Evolutionary conservation across 2,888 invertebrate genomes (phyloP).

Genomic region (Pseudococcus jackbeardsleyi): DNA sequence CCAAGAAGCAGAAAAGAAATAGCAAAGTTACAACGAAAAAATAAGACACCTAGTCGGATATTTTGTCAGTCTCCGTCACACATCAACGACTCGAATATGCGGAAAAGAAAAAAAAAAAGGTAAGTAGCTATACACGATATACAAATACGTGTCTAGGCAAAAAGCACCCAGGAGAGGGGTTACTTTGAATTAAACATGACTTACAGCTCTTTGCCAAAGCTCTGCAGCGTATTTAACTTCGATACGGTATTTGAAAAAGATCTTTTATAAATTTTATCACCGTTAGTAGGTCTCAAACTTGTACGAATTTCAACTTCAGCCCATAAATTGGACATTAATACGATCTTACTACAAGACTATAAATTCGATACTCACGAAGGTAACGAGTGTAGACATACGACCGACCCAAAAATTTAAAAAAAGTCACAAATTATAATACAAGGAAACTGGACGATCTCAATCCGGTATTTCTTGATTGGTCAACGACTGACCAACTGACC

Average conservation of each 20-base stretch:
- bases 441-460: too few relatives aligned
- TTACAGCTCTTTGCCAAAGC: not conserved
- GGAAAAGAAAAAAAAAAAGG: not conserved
- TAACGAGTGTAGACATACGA: too few relatives aligned
- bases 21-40: not conserved
- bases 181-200: conserved; percentile 11
- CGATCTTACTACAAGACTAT: too few relatives aligned
- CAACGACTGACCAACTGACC: too few relatives aligned
- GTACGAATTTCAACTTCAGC: too few relatives aligned
- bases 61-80: not conserved
- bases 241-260: not conserved
- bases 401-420: too few relatives aligned
- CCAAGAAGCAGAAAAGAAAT: not conserved
- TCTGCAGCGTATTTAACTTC: not conserved
- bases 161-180: not conserved
- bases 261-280: not conserved
- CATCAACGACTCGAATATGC: not conserved
- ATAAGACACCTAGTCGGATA: not conserved
- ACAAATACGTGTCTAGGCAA: not conserved
- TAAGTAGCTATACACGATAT: not conserved
- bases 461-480: too few relatives aligned
- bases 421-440: too few relatives aligned
- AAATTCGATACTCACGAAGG: too few relatives aligned
- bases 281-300: not conserved
- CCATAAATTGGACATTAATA: too few relatives aligned